These are phyloP conservation scores for Scolanthus callimorphus DNA, from an alignment of 92 coral and sea anemone genomes.

Conservation along the genomic window DNA sequence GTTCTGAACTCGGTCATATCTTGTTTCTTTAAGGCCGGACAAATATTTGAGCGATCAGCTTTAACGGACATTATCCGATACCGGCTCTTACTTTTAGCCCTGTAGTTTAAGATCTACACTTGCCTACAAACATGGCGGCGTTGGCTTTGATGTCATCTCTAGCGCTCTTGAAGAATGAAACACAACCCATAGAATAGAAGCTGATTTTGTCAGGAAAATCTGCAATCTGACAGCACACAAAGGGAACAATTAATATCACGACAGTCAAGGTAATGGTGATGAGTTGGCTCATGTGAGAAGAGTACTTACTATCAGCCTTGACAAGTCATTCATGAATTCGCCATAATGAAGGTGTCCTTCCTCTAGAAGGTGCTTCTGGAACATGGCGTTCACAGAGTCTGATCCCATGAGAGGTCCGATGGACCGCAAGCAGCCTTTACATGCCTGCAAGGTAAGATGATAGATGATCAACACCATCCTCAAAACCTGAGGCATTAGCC, in stretches of 20 bases:
- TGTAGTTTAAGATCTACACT: conserved; percentile 26
- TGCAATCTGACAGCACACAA: no score
- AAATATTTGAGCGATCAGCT: no score
- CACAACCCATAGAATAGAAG: conserved; percentile 96
- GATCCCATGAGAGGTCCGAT: conserved; percentile 96
- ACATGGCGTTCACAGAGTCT: conserved; percentile 78
- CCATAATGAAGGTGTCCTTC: conserved; percentile 96
- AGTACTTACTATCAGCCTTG: conserved; percentile 84
- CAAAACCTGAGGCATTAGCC: no score
- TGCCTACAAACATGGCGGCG: conserved; percentile 88
- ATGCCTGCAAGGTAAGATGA: conserved; percentile 70
- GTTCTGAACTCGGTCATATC: no score
- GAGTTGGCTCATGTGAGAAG: no score
- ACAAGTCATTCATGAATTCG: conserved; percentile 94
- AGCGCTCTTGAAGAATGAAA: conserved; percentile 93
- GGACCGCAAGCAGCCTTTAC: conserved; percentile 82
- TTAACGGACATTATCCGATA: no score
- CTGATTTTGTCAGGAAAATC: conserved; percentile 92
- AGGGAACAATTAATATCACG: no score
- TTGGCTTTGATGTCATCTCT: conserved; percentile 91
- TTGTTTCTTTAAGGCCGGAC: no score
- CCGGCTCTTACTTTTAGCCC: no score
- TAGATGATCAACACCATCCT: no score
- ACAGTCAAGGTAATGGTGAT: no score
- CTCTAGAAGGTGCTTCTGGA: conserved; percentile 93